Percentiles rank a stretch among this genome's conserved stretches.
phyloP scores from a whole-genome alignment of 2,888 invertebrate genomes.

The Drosophila quasianomalipes region DNA sequence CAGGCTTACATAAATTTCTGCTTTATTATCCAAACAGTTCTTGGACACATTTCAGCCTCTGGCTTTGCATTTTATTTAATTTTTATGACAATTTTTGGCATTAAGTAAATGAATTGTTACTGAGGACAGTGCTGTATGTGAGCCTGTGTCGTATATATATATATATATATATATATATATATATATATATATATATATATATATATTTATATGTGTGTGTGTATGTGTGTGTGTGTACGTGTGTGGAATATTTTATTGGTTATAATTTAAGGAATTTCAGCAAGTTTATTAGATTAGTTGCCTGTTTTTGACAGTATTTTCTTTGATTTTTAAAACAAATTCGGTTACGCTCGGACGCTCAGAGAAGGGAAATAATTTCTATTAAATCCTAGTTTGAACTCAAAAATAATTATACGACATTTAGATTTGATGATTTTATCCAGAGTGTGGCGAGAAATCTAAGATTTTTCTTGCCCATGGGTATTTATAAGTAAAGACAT shows the following conservation, averaged over 20 bases:
- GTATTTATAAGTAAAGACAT: neutral
- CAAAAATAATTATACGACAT: neutral
- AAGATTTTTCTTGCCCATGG: no score
- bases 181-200: no score
- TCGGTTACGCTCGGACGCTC: neutral
- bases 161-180: neutral
- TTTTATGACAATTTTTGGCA: conserved; percentile 25
- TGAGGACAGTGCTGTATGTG: conserved; percentile 16
- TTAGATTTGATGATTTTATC: neutral
- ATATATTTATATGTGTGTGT: neutral
- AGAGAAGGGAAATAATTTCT: neutral
- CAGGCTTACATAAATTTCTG: conserved; percentile 47
- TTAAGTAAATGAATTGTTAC: conserved; percentile 36
- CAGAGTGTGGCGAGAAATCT: neutral
- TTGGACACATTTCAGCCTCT: conserved; percentile 14
- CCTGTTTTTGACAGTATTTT: neutral
- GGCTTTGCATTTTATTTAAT: conserved; percentile 33
- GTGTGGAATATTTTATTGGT: neutral
- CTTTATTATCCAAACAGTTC: conserved; percentile 47
- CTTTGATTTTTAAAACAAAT: neutral
- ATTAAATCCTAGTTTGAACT: neutral
- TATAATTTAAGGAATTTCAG: neutral
- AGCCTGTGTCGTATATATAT: no score
- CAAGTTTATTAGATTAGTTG: neutral
- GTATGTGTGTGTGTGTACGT: conserved; percentile 17